phyloP scores from a whole-genome alignment of 2,113 vertebrate genomes.

The Hippolais icterina region DNA sequence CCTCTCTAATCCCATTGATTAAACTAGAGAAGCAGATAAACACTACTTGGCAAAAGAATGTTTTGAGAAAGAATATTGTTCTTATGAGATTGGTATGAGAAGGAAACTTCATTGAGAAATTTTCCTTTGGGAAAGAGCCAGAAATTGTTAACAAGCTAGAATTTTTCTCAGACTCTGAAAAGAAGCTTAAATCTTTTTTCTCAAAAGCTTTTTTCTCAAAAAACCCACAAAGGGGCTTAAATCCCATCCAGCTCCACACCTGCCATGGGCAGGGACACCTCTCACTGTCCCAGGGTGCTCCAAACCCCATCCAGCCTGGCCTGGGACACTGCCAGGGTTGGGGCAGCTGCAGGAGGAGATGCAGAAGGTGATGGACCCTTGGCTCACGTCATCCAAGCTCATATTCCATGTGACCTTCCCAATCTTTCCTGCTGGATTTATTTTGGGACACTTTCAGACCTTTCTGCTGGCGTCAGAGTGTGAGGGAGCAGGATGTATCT shows the following conservation, averaged over 20 bases:
- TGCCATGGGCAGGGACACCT: not conserved
- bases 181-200: no score
- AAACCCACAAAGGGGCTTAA: not conserved
- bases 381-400: not conserved
- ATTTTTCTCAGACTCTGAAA: no score
- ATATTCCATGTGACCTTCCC: slow-evolving; percentile 6
- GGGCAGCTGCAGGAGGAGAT: not conserved
- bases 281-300: no score
- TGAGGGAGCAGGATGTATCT: slow-evolving; percentile 33
- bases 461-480: not conserved
- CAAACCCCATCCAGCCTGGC: not conserved
- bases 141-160: no score
- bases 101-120: no score
- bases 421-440: not conserved
- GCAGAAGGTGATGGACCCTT: not conserved
- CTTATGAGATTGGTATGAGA: no score
- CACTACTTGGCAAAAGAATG: no score
- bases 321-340: not conserved
- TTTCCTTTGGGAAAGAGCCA: no score
- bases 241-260: not conserved
- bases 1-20: no score
- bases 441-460: slow-evolving; percentile 16
- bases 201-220: no score
- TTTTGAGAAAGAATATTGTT: no score
- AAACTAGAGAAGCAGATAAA: no score